Conservation (phyloP, 2,113 vertebrate genomes). For the Thunnus maccoyii region DNA sequence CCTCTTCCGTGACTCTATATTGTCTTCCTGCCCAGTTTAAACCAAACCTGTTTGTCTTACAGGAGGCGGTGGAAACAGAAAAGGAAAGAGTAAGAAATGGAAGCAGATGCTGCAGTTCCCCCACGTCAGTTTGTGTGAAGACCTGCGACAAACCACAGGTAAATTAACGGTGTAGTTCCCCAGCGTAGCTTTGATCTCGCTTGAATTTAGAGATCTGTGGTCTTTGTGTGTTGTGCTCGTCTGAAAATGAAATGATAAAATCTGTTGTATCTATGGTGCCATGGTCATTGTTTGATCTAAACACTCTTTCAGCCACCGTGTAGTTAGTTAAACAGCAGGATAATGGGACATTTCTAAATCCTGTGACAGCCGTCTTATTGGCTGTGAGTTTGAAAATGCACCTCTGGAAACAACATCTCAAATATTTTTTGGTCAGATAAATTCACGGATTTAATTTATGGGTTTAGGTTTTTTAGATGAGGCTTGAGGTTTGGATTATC, state of each 20-base stretch:
- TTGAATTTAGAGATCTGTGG: too few relatives aligned
- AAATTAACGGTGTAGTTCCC: slow-evolving; percentile 27
- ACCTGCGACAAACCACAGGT: slow-evolving; percentile 93
- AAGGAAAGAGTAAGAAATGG: slow-evolving; percentile 99
- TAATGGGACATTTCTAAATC: neutral
- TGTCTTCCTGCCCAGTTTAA: neutral
- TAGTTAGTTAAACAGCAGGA: neutral
- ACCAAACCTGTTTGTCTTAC: slow-evolving; percentile 47
- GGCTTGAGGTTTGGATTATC: too few relatives aligned
- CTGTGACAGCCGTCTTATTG: too few relatives aligned
- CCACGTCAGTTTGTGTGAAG: slow-evolving; percentile 96
- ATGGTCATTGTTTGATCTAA: too few relatives aligned
- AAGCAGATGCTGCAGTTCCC: slow-evolving; percentile 99
- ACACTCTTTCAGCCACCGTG: neutral
- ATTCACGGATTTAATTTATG: too few relatives aligned
- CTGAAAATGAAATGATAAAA: neutral
- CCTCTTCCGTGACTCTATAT: neutral
- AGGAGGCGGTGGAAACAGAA: slow-evolving; percentile 96
- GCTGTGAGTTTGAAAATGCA: too few relatives aligned
- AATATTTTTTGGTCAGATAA: too few relatives aligned
- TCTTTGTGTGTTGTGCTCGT: neutral
- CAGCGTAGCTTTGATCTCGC: neutral
- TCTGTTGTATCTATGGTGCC: neutral
- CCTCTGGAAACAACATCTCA: too few relatives aligned
- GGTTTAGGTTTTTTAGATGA: too few relatives aligned